Evolutionary conservation across 2,888 invertebrate genomes (phyloP).

Genomic region (Epistrophe grossulariae): DNA sequence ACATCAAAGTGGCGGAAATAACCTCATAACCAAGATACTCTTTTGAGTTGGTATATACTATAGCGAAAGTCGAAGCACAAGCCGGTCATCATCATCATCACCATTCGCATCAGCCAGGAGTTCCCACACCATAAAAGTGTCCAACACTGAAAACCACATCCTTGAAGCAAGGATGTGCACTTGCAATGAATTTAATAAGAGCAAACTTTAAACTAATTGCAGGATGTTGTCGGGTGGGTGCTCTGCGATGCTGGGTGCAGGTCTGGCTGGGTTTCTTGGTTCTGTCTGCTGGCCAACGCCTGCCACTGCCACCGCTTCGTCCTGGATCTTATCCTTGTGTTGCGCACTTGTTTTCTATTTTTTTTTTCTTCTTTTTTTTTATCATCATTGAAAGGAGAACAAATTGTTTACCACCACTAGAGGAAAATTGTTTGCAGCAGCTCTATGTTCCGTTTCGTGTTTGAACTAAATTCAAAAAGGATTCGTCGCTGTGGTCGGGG

Average conservation of each 20-base stretch:
- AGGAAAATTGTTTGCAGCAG: slow-evolving; percentile 58
- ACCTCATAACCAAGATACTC: slow-evolving; percentile 61
- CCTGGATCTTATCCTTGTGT: slow-evolving; percentile 22
- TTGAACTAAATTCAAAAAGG: slow-evolving; percentile 44
- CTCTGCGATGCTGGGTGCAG: slow-evolving; percentile 12
- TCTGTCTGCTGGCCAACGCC: slow-evolving; percentile 23
- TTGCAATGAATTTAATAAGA: slow-evolving; percentile 74
- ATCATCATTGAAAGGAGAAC: slow-evolving; percentile 32
- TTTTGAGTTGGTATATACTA: slow-evolving; percentile 23
- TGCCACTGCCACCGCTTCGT: neutral
- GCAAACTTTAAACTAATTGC: slow-evolving; percentile 74
- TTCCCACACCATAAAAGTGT: neutral
- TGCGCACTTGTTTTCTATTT: slow-evolving; percentile 12
- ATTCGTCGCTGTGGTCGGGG: slow-evolving; percentile 41
- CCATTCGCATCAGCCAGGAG: slow-evolving; percentile 33
- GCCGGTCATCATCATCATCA: slow-evolving; percentile 31
- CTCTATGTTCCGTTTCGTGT: slow-evolving; percentile 40
- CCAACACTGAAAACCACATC: slow-evolving; percentile 56
- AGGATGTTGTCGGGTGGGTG: slow-evolving; percentile 54
- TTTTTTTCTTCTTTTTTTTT: neutral
- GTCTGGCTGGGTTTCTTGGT: slow-evolving; percentile 19
- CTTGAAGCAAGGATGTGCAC: slow-evolving; percentile 63
- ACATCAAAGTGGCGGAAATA: slow-evolving; percentile 63
- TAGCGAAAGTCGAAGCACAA: neutral
- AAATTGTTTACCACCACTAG: slow-evolving; percentile 48